phyloP scores from a whole-genome alignment of 2,888 invertebrate genomes.

The Desoria tigrina region DNA sequence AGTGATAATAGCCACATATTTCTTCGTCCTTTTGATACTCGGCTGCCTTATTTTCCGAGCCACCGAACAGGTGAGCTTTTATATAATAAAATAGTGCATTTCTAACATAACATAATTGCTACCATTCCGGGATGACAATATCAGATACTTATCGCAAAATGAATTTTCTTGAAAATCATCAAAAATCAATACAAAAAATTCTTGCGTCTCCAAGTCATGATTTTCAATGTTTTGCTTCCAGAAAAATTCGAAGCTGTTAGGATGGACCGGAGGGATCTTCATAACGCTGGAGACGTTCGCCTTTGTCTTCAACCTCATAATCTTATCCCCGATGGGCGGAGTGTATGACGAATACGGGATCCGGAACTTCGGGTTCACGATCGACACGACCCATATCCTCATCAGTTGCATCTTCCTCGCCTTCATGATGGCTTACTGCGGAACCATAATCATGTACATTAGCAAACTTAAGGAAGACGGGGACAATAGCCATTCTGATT shows the following conservation, averaged over 20 bases:
- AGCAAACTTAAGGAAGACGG: constrained; percentile 35
- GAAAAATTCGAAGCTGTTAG: constrained; percentile 42
- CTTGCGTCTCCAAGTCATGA: background rate
- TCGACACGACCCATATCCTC: constrained; percentile 38
- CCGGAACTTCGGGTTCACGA: constrained; percentile 43
- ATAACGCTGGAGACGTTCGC: constrained; percentile 43
- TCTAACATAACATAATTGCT: no score
- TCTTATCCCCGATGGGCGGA: constrained; percentile 40
- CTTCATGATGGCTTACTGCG: constrained; percentile 40
- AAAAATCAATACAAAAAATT: background rate
- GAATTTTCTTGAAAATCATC: no score
- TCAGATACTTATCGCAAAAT: no score
- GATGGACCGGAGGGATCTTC: constrained; percentile 42
- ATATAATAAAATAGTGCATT: background rate
- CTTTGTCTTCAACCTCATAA: constrained; percentile 41
- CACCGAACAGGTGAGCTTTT: constrained; percentile 36
- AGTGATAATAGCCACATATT: constrained; percentile 35
- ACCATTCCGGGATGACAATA: no score
- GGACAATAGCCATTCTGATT: constrained; percentile 16
- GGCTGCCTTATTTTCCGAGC: constrained; percentile 44
- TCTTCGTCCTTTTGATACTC: constrained; percentile 38
- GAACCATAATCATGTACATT: constrained; percentile 41
- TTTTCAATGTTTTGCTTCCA: constrained; percentile 1
- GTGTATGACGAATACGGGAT: constrained; percentile 42
- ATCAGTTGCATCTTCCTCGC: constrained; percentile 36